These are phyloP conservation scores for Amiota mariae DNA, from an alignment of 2,888 invertebrate genomes.

Conservation along the genomic window DNA sequence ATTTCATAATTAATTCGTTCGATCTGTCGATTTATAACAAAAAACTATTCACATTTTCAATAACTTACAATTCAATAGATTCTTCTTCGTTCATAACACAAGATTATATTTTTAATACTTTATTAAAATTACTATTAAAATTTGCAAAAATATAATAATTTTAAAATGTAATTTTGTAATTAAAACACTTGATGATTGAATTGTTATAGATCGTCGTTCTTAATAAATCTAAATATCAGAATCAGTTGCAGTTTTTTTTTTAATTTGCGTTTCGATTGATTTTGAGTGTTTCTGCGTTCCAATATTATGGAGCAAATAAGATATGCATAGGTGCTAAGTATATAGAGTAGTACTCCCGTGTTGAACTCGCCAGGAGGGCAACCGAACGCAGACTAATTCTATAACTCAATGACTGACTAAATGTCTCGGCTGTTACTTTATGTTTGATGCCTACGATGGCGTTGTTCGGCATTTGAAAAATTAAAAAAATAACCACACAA, in stretches of 20 bases:
- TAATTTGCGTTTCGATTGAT: too few species aligned
- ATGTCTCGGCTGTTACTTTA: constrained; percentile 24
- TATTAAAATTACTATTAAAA: too few species aligned
- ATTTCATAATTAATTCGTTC: too few species aligned
- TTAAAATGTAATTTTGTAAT: too few species aligned
- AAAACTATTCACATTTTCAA: background rate
- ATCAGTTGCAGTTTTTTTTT: too few species aligned
- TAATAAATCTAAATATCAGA: background rate
- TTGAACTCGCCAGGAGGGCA: constrained; percentile 52
- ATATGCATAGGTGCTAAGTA: too few species aligned
- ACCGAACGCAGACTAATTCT: constrained; percentile 62
- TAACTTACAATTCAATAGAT: constrained; percentile 61
- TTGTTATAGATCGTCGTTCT: background rate
- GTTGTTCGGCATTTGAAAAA: constrained; percentile 20
- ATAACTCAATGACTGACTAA: constrained; percentile 35
- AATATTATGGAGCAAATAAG: too few species aligned
- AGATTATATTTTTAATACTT: background rate
- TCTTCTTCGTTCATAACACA: constrained; percentile 40
- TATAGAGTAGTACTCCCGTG: background rate
- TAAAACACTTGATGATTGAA: background rate
- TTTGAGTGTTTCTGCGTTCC: too few species aligned
- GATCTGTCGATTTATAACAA: background rate
- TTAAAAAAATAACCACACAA: too few species aligned
- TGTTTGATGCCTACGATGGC: background rate
- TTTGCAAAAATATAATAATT: too few species aligned